Base-by-base conservation (phyloP, 2,888 invertebrate species). In the Acleris sparsana region DNA sequence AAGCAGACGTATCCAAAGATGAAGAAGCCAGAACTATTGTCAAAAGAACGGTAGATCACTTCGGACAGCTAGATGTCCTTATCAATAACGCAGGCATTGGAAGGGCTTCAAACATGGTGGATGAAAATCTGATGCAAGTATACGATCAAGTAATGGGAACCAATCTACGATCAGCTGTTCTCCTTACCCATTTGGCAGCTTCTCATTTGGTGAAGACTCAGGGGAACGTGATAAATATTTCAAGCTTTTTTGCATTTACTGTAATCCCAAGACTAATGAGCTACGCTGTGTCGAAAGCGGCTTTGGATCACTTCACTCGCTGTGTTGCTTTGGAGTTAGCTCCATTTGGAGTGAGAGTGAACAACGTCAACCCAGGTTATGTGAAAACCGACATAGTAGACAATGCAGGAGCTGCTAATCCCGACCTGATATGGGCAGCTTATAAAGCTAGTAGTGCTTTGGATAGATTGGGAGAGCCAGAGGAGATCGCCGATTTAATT, bases 261-360 rank as follows among this genome's bases (percentile, higher is more conserved):
- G 53, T 53, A 13, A 4, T 13, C 0, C 51, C 52, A 5, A 51
- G 67, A 18, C 39, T 62, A 33, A 49, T 46, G 16, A 39, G 57
- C 43, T 69, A 69, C 18, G 48, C 55, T 3, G 59, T 66, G 5
- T 69, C 69, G 3, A 69, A 69, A 57, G 69, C 67, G 4, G 67
- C 63, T 5, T 18, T 75, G 22, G 69, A 73, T 16, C 70, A 67
- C 43, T 72, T 70, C 7, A 70, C 72, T 18, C 63, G 64, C 20
- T 51, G 66, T 39, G 39, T 62, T 1, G 71, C 72, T n/a, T 48
- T 63, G 17, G 69, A 72, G 20, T 53, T 72, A 2, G 69, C 68
- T 3, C 33, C 63, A 11, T 49, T 56, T 25, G 70, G 71, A 3
- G 70, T 71, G 3, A 68, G 71, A 9, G 70, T 68, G 5, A 71